phyloP scores from a whole-genome alignment of 2,113 vertebrate genomes.

The Geococcyx californianus region DNA sequence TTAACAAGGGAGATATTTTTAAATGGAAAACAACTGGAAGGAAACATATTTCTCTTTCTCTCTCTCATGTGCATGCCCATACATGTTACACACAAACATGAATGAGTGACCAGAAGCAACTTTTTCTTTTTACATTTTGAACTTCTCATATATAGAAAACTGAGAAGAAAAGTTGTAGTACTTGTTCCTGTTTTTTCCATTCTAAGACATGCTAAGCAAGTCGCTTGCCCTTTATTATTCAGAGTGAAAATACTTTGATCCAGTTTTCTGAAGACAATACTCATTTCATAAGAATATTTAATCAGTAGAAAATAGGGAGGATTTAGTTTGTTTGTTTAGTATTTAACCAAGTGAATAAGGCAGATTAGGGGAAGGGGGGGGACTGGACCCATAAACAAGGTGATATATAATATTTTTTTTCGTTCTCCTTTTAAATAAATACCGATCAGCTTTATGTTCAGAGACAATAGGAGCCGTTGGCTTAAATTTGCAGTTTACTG shows the following conservation, averaged over 20 bases:
- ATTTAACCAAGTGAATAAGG: slow-evolving; percentile 79
- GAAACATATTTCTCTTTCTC: not conserved
- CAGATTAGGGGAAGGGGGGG: slow-evolving; percentile 78
- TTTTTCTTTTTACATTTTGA: slow-evolving; percentile 35
- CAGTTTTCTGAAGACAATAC: slow-evolving; percentile 63
- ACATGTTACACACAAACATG: not conserved
- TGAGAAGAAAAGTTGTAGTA: slow-evolving; percentile 23
- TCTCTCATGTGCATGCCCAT: not conserved
- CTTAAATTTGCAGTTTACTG: slow-evolving; percentile 99
- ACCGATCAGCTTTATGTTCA: slow-evolving; percentile 99
- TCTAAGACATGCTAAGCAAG: not conserved
- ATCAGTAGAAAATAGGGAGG: slow-evolving; percentile 68
- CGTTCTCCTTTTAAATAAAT: slow-evolving; percentile 99
- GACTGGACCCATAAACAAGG: slow-evolving; percentile 97
- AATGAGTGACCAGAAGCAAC: not conserved
- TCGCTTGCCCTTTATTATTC: slow-evolving; percentile 21
- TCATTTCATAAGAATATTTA: slow-evolving; percentile 63
- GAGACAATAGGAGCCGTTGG: slow-evolving; percentile 99
- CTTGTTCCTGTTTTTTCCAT: slow-evolving; percentile 49
- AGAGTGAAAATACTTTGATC: slow-evolving; percentile 49
- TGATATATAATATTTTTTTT: slow-evolving; percentile 99
- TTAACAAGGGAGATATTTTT: slow-evolving; percentile 35
- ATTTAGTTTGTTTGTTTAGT: slow-evolving; percentile 78
- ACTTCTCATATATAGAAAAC: not conserved
- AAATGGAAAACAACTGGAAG: slow-evolving; percentile 33